These are phyloP conservation scores for Metacarcinus magister DNA, from an alignment of 2,888 invertebrate genomes.

Conservation along the genomic window DNA sequence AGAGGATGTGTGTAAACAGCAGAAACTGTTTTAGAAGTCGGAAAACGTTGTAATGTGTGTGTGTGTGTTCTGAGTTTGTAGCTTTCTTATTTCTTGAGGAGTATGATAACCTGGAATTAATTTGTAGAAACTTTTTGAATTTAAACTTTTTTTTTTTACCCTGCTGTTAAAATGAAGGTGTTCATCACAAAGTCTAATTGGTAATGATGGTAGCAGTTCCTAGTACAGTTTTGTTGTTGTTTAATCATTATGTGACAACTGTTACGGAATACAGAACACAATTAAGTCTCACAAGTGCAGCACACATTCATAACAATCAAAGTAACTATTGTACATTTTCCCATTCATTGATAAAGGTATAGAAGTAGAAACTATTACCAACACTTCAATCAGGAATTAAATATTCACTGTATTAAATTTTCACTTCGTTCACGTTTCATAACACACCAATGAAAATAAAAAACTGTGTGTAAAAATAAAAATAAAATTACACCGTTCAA, in stretches of 20 bases:
- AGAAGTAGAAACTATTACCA: not conserved
- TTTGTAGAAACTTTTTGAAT: too few relatives aligned
- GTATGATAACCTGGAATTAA: not conserved
- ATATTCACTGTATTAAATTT: not conserved
- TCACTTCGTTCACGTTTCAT: not conserved
- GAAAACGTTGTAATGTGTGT: not conserved
- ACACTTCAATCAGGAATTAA: not conserved
- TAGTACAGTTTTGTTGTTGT: not conserved
- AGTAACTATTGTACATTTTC: not conserved
- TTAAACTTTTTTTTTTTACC: too few relatives aligned
- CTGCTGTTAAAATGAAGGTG: too few relatives aligned
- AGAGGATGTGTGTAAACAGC: not conserved
- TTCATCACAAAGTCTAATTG: too few relatives aligned
- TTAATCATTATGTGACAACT: not conserved
- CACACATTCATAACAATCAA: not conserved
- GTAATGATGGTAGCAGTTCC: not conserved
- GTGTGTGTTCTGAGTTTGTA: not conserved
- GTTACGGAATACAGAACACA: not conserved
- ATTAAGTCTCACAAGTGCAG: not conserved
- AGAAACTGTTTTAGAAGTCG: too few relatives aligned
- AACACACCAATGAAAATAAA: not conserved
- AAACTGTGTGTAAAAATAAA: too few relatives aligned
- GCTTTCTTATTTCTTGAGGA: not conserved
- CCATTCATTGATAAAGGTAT: not conserved
- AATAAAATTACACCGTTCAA: too few relatives aligned